Base-by-base conservation (phyloP, 2,797 vertebrate species). In the Mergus octosetaceus region DNA sequence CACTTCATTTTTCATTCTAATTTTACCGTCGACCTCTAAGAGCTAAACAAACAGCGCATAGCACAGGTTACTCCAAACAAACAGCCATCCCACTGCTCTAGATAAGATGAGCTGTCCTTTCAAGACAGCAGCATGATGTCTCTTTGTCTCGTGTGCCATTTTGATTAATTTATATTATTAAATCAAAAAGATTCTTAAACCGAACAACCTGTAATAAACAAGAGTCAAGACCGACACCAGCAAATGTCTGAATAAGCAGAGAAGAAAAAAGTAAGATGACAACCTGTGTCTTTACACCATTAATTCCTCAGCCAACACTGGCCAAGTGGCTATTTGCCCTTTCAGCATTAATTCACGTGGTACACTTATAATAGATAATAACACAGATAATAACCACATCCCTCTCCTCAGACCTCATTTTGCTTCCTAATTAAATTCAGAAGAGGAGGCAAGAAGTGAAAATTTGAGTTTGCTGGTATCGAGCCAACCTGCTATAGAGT, bases 121-220 rank as follows among this genome's bases (percentile, higher is more conserved):
- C 56, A 11, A 74, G 51, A n/a, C 18, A 68, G 28, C 17, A 39
- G 13, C 49, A 32, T 0, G 0, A 16, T 1, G 2, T 4, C 13
- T 18, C 13, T 73, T 53, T 49, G 13, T 77, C 36, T 77, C 14
- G 22, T 24, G 5, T 1, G 6, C 7, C 9, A 18, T 36, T 89
- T 86, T 70, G 17, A 84, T 27, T n/a, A 21, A 61, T 80, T 54
- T 61, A 2, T 18, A 20, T 32, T 38, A 84, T n/a, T 73, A 54
- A 7, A 68, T 47, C 32, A 68, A 65, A 66, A 34, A 0, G 0
- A 76, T 34, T 57, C 76, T n/a, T 53, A 84, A 81, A 43, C 2
- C 5, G 57, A 93, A 54, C 27, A 78, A 12, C 7, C 43, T 14
- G 27, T 7, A 19, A 60, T 12, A 16, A 34, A 3, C 27, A 49